These are phyloP conservation scores for Scotopteryx bipunctaria DNA, from an alignment of 2,888 invertebrate species.

Conservation along the genomic window DNA sequence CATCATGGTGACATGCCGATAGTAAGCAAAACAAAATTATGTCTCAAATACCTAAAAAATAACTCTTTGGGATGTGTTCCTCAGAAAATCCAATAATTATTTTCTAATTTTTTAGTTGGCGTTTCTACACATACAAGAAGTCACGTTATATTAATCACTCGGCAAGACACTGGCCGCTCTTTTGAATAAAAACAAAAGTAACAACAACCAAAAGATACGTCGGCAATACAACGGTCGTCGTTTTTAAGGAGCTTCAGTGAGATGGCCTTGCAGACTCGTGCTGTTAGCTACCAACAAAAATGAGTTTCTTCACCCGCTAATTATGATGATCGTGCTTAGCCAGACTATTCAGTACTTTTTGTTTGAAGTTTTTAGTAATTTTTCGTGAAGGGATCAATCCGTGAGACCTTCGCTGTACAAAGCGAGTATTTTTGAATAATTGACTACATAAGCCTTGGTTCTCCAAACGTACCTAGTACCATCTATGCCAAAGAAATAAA, in stretches of 20 bases:
- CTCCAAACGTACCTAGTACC: no score
- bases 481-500: no score
- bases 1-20: no score
- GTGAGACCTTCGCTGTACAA: slow-evolving; percentile 15
- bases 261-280: slow-evolving; percentile 41
- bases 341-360: slow-evolving; percentile 30
- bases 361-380: slow-evolving; percentile 26
- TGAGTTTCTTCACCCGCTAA: slow-evolving; percentile 46
- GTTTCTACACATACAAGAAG: no score
- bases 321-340: slow-evolving; percentile 39
- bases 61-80: no score
- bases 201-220: no score
- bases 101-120: no score
- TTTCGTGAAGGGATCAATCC: slow-evolving; percentile 22
- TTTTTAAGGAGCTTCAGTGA: background rate
- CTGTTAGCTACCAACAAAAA: slow-evolving; percentile 45
- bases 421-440: background rate
- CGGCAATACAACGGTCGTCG: background rate
- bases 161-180: no score
- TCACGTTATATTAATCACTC: no score
- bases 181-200: background rate
- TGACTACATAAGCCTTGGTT: background rate
- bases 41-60: no score
- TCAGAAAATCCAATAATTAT: no score
- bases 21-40: no score